Base-by-base conservation (phyloP, 2,113 vertebrate species). In the Kryptolebias marmoratus region DNA sequence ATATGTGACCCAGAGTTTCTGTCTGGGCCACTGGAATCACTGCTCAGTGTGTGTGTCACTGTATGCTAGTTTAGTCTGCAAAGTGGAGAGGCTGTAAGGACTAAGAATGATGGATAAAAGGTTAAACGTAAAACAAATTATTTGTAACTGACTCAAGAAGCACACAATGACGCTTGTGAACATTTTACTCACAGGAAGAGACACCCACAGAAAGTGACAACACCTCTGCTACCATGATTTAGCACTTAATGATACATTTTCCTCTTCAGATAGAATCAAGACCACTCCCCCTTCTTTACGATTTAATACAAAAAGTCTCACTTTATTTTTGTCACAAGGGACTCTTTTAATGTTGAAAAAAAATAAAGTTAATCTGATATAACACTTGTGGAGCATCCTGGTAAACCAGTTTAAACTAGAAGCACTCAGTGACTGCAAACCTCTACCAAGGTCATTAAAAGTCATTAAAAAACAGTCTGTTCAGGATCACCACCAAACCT, bases 1-100 rank as follows among this genome's bases (percentile, higher is more conserved):
- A 90, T 84, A 58, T 66, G 64, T 78, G 80, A 79, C 50, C 66
- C 0, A 3, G 12, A 71, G 54, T 18, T 78, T 77, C 52, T 66
- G 50, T 72, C 68, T 80, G 77, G 63, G 10, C 44, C 15, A 11
- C 3, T 36, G 50, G 72, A 28, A 60, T 76, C 47, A 32, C 9
- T n/a, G 31, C 59, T 45, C 16, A n/a, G 36, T 2, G 39, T 59
- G 64, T 54, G 72, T 68, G 58, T 79, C 77, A 75, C 28, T 52
- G 55, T 28, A n/a, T 0, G 5, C 11, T 63, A 30, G 54, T 52
- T 73, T 18, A 63, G 47, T 69, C 32, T 68, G 1, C 22, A 5
- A 22, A 3, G 2, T 15, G n/a, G 28, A 61, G 2, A 11, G 18
- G 50, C 13, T 12, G 12, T 68, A 30, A 61, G 28, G 4, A 42